Conservation (phyloP, 2,113 vertebrate genomes). For the Myiozetetes cayanensis region DNA sequence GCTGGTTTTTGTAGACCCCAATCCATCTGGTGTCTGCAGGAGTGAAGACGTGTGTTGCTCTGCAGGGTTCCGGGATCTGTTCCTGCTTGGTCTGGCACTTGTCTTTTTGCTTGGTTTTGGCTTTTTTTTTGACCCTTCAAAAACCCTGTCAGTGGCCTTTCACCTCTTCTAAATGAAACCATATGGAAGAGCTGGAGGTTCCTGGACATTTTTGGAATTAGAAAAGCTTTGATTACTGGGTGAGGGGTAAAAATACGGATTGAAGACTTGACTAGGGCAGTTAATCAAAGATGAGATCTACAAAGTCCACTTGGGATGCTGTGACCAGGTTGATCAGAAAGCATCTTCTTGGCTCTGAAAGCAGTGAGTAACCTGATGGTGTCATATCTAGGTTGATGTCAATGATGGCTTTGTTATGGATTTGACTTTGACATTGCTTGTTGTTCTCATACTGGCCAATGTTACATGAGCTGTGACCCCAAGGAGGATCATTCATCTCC, state of each 20-base stretch:
- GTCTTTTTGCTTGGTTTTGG: neutral
- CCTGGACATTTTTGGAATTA: neutral
- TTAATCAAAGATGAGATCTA: neutral
- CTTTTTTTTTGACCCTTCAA: neutral
- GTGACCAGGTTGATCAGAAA: neutral
- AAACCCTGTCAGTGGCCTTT: neutral
- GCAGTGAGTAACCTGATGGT: neutral
- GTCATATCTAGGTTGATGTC: neutral
- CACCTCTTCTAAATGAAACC: neutral
- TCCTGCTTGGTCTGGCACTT: neutral
- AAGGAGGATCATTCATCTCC: neutral
- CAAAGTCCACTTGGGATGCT: neutral
- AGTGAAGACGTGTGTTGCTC: neutral
- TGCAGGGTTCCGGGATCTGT: neutral
- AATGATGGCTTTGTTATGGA: neutral
- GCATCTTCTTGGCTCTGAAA: neutral
- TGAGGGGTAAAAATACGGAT: neutral
- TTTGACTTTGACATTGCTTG: neutral
- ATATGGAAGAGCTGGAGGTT: neutral
- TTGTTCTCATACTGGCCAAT: neutral
- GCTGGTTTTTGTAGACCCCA: neutral
- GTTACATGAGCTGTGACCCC: neutral
- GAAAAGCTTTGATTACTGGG: neutral
- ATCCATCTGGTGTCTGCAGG: neutral
- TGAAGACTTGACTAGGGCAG: neutral